Conservation (phyloP, 2,888 invertebrate species). For the Shargacucullia verbasci region DNA sequence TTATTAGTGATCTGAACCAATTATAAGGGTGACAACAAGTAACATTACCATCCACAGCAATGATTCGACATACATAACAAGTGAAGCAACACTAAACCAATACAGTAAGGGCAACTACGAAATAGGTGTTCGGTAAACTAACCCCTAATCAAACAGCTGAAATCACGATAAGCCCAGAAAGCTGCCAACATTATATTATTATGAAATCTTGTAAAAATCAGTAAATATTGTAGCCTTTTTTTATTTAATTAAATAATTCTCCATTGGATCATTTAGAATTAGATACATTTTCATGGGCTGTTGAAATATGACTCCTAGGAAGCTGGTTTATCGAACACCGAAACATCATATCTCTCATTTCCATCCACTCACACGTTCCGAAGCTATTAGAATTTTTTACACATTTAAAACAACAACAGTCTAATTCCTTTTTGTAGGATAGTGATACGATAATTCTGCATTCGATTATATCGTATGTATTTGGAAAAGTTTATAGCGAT, state of each 20-base stretch:
- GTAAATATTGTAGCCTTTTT: no score
- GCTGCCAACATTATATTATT: not conserved
- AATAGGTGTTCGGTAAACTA: slow-evolving; percentile 30
- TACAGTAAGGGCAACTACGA: slow-evolving; percentile 63
- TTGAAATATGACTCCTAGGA: slow-evolving; percentile 1
- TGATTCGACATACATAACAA: slow-evolving; percentile 59
- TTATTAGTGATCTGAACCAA: not conserved
- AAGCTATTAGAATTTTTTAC: slow-evolving; percentile 65
- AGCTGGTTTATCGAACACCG: slow-evolving; percentile 51
- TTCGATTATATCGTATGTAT: slow-evolving; percentile 61
- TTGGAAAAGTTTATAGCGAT: slow-evolving; percentile 56
- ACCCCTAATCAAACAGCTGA: not conserved
- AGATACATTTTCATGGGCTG: not conserved
- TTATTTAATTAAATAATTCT: no score
- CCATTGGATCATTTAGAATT: no score
- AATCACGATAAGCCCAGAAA: not conserved
- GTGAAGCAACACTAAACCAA: slow-evolving; percentile 72
- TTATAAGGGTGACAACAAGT: slow-evolving; percentile 55
- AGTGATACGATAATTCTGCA: slow-evolving; percentile 63
- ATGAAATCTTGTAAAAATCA: no score
- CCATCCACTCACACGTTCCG: slow-evolving; percentile 61
- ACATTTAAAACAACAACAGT: slow-evolving; percentile 76
- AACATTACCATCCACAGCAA: slow-evolving; percentile 59
- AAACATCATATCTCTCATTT: slow-evolving; percentile 60
- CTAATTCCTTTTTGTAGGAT: slow-evolving; percentile 67